These are phyloP conservation scores for Scrobipalpa atriplicella DNA, from an alignment of 2,888 invertebrate genomes.

Conservation along the genomic window DNA sequence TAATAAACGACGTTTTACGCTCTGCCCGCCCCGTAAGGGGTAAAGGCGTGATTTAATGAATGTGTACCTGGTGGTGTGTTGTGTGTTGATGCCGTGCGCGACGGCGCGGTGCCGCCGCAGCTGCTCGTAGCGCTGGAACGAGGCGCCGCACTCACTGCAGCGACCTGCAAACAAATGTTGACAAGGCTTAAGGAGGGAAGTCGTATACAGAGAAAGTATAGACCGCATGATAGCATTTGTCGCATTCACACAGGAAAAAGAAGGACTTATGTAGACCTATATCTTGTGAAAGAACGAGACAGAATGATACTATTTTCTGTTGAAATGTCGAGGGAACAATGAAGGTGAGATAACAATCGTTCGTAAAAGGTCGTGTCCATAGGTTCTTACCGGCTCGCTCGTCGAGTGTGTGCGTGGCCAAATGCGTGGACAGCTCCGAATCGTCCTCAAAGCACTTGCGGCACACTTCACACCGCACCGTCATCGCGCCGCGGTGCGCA, in stretches of 20 bases:
- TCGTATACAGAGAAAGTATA: too few species aligned
- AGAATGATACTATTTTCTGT: not conserved
- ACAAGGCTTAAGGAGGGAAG: too few species aligned
- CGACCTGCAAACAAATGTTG: slow-evolving; percentile 58
- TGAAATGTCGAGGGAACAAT: too few species aligned
- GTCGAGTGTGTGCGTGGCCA: slow-evolving; percentile 64
- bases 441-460: slow-evolving; percentile 77
- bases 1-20: too few species aligned
- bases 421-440: slow-evolving; percentile 66
- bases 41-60: too few species aligned
- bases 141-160: slow-evolving; percentile 61
- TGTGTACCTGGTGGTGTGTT: slow-evolving; percentile 28
- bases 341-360: too few species aligned
- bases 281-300: too few species aligned
- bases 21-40: too few species aligned
- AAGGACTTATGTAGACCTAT: too few species aligned
- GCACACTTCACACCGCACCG: slow-evolving; percentile 77
- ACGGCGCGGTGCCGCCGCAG: slow-evolving; percentile 64
- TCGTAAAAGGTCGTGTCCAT: too few species aligned
- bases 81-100: slow-evolving; percentile 50
- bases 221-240: too few species aligned
- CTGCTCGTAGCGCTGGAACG: slow-evolving; percentile 71
- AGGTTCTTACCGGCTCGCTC: slow-evolving; percentile 63
- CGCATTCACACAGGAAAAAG: too few species aligned
- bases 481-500: slow-evolving; percentile 75